Conservation (phyloP, 2,113 vertebrate genomes). For the Pseudorasbora parva region DNA sequence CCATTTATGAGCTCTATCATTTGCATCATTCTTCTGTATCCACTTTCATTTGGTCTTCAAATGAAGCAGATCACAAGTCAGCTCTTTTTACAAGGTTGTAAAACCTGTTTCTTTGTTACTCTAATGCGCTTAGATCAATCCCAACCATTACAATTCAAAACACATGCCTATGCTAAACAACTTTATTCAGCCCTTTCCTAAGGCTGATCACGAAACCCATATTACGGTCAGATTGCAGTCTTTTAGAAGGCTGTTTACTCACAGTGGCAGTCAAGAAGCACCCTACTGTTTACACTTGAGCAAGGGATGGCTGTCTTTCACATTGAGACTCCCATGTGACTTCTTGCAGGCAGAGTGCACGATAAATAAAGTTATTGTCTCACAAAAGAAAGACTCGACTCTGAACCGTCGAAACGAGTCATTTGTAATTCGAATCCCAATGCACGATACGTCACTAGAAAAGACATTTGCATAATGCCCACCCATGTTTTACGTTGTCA, state of each 20-base stretch:
- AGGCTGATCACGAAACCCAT: conserved; percentile 1
- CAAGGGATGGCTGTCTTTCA: conserved; percentile 61
- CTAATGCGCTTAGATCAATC: conserved; percentile 54
- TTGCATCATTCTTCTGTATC: background rate
- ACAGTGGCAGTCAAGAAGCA: conserved; percentile 62
- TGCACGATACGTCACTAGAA: no score
- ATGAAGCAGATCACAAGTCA: background rate
- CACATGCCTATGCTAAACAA: conserved; percentile 7
- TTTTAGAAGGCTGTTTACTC: conserved; percentile 44
- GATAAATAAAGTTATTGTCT: no score
- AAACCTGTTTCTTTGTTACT: conserved; percentile 76
- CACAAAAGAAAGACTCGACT: no score
- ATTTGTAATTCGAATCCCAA: no score
- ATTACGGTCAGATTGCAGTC: conserved; percentile 1
- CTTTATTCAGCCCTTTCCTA: conserved; percentile 37
- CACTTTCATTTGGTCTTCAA: background rate
- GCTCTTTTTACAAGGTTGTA: conserved; percentile 57
- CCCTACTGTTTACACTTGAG: conserved; percentile 61
- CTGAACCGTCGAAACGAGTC: no score
- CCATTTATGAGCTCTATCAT: background rate
- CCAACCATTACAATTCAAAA: conserved; percentile 16
- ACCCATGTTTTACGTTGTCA: no score
- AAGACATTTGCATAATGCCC: no score
- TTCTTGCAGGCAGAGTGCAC: conserved; percentile 62
- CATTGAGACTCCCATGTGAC: conserved; percentile 58